Base-by-base conservation (phyloP, 1,140 invertebrate genomes). In the Lerema accius region DNA sequence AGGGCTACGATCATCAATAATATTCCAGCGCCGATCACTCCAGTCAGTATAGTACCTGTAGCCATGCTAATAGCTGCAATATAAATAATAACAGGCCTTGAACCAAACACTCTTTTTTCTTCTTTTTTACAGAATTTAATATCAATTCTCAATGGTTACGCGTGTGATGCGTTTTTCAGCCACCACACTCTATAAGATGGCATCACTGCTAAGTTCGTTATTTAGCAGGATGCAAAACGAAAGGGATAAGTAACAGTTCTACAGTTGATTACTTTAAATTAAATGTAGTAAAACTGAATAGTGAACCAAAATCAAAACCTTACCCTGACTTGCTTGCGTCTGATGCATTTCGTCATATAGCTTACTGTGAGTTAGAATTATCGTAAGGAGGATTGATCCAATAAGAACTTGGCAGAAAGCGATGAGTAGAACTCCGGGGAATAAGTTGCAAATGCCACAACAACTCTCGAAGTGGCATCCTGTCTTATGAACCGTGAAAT, bases 381-480 rank as follows among this genome's bases (percentile, higher is more conserved):
- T 58, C 0, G 85, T 90, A 19, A 90, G 64, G 10, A 88, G 65
- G 1, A 90, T 63, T 5, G 82, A 76, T 1, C 86, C 86, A 0
- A 82, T 78, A 11, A 90, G 70, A 0, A 90, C 81, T 59, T 89
- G 86, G 37, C 73, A 70, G 63, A 89, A 89, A 0, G 83, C 86
- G 10, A 86, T 82, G 10, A 87, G 64, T 0, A 89, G 69, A 0
- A 89, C 86, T 0, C 86, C 86, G 7, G 86, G 86, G 67, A 89
- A 89, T 1, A 89, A 55, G 26, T 89, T 89, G 65, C 86, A 89
- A 6, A 89, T 55, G 0, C 86, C 86, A 17, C 86, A 89, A 56
- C 86, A 89, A 50, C 85, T 89, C 67, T 89, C 84, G 43, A 89
- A 75, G 59, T 89, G 86, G 15, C 78, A 86, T 13, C 86, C 86